phyloP scores from a whole-genome alignment of 2,113 vertebrate genomes.

The Cairina moschata region DNA sequence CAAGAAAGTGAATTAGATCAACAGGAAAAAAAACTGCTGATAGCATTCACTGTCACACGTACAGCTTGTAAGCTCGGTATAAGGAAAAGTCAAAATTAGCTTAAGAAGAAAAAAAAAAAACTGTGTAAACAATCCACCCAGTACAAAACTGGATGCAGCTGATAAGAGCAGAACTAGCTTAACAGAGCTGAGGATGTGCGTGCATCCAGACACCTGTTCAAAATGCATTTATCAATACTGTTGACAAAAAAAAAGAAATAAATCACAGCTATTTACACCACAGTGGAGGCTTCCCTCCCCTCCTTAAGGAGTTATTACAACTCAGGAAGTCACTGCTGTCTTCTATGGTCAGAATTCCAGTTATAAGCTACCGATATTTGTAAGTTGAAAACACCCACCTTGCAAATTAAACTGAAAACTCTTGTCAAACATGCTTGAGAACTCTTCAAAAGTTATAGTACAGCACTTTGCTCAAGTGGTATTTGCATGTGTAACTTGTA shows the following conservation, averaged over 20 bases:
- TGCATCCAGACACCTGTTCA: slow-evolving; percentile 29
- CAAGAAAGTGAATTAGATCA: slow-evolving; percentile 53
- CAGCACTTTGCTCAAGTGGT: slow-evolving; percentile 46
- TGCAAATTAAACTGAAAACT: slow-evolving; percentile 34
- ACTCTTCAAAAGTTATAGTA: slow-evolving; percentile 15
- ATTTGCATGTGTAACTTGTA: slow-evolving; percentile 53
- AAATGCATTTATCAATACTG: slow-evolving; percentile 27
- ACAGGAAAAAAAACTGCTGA: slow-evolving; percentile 45
- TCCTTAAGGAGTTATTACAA: background rate
- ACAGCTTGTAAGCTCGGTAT: slow-evolving; percentile 36
- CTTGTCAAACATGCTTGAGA: slow-evolving; percentile 20
- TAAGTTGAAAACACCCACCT: slow-evolving; percentile 36
- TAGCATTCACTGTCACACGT: slow-evolving; percentile 33
- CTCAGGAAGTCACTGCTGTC: background rate
- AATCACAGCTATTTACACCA: slow-evolving; percentile 34
- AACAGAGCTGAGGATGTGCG: slow-evolving; percentile 41
- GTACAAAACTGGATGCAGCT: slow-evolving; percentile 26
- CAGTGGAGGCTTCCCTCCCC: background rate
- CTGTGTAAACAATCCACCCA: slow-evolving; percentile 59
- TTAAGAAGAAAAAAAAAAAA: background rate
- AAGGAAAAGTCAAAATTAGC: slow-evolving; percentile 9
- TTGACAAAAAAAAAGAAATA: background rate
- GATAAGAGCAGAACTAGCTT: slow-evolving; percentile 48
- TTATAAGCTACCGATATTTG: slow-evolving; percentile 23
- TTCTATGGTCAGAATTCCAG: slow-evolving; percentile 24